These are phyloP conservation scores for Ascaphus truei DNA, from an alignment of 2,113 vertebrate species.

Conservation along the genomic window DNA sequence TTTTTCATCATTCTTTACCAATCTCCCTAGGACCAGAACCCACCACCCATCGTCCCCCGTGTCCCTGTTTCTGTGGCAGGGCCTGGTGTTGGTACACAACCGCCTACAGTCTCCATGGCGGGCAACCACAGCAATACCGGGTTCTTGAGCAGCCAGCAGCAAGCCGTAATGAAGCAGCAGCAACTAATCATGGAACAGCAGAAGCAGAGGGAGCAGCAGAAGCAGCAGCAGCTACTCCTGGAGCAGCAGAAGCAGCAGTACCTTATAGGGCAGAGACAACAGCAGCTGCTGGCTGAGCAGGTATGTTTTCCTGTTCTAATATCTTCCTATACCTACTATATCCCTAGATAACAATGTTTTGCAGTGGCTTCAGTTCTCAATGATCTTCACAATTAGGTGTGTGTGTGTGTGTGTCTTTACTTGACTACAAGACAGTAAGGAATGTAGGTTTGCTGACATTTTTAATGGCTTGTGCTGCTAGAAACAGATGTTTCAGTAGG, in stretches of 20 bases:
- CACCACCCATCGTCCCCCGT: constrained; percentile 60
- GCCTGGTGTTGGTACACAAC: constrained; percentile 61
- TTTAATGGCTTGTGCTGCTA: too few species aligned
- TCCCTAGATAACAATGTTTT: background rate
- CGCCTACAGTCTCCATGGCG: constrained; percentile 63
- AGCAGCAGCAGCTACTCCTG: constrained; percentile 56
- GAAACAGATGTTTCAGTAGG: too few species aligned
- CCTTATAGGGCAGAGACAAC: constrained; percentile 74
- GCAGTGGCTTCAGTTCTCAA: background rate
- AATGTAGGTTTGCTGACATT: too few species aligned
- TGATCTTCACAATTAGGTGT: too few species aligned
- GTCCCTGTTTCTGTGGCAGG: constrained; percentile 65
- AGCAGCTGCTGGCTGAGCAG: constrained; percentile 87
- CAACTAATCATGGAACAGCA: constrained; percentile 81
- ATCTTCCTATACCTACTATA: background rate
- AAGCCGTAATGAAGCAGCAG: constrained; percentile 78
- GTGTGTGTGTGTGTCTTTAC: too few species aligned
- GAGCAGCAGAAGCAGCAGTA: constrained; percentile 73
- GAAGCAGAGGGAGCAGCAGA: constrained; percentile 70
- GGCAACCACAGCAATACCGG: constrained; percentile 67
- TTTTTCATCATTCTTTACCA: background rate
- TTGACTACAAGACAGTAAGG: too few species aligned
- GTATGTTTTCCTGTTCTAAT: constrained; percentile 47
- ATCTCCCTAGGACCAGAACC: constrained; percentile 77
- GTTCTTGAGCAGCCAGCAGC: constrained; percentile 78